Conservation (phyloP, 2,113 vertebrate species). For the Corvus moneduloides region DNA sequence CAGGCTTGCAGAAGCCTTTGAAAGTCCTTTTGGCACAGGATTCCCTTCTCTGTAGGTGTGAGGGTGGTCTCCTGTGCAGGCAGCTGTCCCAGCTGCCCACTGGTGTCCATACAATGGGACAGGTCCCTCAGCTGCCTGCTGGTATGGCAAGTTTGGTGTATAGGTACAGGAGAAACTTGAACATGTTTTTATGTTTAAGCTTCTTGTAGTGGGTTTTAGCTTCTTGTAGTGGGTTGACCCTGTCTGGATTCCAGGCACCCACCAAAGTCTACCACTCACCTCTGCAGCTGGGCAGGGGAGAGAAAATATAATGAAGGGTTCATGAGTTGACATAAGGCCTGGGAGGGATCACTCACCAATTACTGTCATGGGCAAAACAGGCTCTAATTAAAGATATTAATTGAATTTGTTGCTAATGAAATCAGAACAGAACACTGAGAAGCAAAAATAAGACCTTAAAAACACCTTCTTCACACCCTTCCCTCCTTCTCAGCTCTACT, state of each 20-base stretch:
- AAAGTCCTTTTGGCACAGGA: neutral
- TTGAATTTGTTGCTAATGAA: neutral
- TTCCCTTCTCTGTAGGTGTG: neutral
- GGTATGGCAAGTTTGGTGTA: neutral
- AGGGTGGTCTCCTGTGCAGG: neutral
- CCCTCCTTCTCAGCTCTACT: neutral
- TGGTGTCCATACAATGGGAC: neutral
- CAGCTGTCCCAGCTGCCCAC: neutral
- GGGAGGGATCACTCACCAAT: neutral
- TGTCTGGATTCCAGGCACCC: neutral
- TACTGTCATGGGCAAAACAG: neutral
- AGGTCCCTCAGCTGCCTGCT: neutral
- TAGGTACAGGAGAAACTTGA: neutral
- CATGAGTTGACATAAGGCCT: neutral
- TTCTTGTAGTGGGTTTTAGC: neutral
- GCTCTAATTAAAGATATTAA: neutral
- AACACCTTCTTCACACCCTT: neutral
- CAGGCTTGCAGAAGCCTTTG: neutral
- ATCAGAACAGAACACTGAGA: neutral
- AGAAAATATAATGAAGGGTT: neutral
- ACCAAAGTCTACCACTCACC: neutral
- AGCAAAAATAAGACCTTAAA: neutral
- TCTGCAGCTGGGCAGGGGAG: neutral
- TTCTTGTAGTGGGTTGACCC: neutral
- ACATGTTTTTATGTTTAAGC: too few species aligned